Evolutionary conservation across 2,797 vertebrate species (phyloP).

Genomic region (Nyctibius grandis): DNA sequence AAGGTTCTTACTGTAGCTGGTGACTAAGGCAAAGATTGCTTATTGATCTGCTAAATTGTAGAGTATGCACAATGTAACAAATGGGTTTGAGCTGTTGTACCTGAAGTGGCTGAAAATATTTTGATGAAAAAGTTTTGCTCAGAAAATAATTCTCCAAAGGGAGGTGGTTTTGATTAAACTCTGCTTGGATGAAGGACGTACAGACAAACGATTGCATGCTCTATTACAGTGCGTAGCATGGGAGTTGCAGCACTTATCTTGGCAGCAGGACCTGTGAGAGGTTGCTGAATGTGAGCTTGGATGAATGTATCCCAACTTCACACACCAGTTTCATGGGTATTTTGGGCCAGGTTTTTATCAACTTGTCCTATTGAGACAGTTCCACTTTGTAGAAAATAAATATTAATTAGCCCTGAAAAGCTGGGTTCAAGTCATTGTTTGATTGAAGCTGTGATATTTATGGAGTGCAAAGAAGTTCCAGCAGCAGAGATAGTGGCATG

Average conservation of each 20-base stretch:
- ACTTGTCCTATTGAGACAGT: background rate
- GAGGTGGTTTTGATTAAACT: background rate
- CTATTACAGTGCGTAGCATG: background rate
- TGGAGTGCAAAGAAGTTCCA: background rate
- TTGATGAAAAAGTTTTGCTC: conserved; percentile 7
- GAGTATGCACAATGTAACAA: background rate
- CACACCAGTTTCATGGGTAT: background rate
- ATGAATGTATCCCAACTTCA: background rate
- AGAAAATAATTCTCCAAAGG: background rate
- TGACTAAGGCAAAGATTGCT: background rate
- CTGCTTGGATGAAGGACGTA: background rate
- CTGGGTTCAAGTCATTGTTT: background rate
- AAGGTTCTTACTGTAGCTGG: background rate
- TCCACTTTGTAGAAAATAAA: background rate
- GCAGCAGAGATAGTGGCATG: background rate
- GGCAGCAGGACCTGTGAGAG: background rate
- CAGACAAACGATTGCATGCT: background rate
- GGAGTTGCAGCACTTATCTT: background rate
- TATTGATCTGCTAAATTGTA: conserved; percentile 11
- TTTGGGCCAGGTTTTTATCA: background rate
- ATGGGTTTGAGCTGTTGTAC: background rate
- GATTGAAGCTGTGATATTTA: background rate
- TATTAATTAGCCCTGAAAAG: background rate
- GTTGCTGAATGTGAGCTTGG: background rate
- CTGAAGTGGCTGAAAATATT: conserved; percentile 22